Evolutionary conservation across 2,113 vertebrate species (phyloP).

Genomic region (Atherinomorus stipes): DNA sequence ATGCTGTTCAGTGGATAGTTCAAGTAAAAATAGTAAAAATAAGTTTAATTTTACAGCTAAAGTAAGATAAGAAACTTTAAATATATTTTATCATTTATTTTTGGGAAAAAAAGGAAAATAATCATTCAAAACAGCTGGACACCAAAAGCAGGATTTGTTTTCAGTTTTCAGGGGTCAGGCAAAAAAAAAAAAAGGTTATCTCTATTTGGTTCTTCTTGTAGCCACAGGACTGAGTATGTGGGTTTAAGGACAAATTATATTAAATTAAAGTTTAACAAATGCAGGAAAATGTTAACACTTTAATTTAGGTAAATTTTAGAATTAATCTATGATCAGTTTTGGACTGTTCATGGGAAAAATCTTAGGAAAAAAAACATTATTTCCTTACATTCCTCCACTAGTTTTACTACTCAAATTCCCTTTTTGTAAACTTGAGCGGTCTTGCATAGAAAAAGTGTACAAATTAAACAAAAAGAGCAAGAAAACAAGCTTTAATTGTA

Average conservation of each 20-base stretch:
- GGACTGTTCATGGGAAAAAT: not conserved
- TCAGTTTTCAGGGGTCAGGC: no score
- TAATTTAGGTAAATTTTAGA: not conserved
- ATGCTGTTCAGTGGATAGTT: no score
- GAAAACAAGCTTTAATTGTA: not conserved
- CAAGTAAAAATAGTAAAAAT: no score
- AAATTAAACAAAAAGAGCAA: not conserved
- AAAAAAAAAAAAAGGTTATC: not conserved
- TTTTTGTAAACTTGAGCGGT: no score
- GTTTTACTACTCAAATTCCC: no score
- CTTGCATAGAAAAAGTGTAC: not conserved
- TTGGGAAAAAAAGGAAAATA: not conserved
- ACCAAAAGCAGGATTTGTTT: not conserved
- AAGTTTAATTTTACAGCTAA: no score
- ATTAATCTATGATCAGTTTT: not conserved
- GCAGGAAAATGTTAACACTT: not conserved
- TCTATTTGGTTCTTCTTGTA: not conserved
- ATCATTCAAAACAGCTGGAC: not conserved
- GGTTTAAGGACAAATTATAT: not conserved
- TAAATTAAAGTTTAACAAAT: not conserved
- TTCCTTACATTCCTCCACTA: not conserved
- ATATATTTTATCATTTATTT: not conserved
- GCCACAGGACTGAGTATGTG: not conserved
- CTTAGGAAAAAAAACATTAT: not conserved
- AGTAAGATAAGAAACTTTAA: no score